Evolutionary conservation across 2,113 vertebrate genomes (phyloP).

Genomic region (Dolichallabes microphthalmus): DNA sequence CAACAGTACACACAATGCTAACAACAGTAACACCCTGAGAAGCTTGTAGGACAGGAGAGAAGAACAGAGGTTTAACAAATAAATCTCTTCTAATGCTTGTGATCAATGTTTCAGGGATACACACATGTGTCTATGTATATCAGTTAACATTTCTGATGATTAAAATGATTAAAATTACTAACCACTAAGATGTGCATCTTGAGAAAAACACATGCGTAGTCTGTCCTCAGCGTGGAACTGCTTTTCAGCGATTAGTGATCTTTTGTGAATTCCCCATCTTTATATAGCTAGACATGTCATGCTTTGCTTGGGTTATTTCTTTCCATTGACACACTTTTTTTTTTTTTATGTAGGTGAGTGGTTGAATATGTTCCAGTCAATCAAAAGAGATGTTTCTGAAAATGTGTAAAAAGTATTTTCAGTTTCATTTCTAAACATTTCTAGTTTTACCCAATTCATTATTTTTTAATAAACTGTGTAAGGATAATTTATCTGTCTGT

Average conservation of each 20-base stretch:
- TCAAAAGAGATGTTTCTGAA: not conserved
- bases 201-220: not conserved
- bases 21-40: conserved; percentile 50
- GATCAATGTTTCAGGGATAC: not conserved
- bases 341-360: not conserved
- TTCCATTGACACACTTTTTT: conserved; percentile 33
- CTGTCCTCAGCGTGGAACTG: not conserved
- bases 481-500: not conserved
- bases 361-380: not conserved
- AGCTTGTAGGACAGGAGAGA: conserved; percentile 45
- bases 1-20: conserved; percentile 43
- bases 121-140: not conserved
- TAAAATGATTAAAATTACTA: not conserved
- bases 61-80: not conserved
- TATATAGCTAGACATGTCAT: conserved; percentile 10
- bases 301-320: not conserved
- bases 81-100: not conserved
- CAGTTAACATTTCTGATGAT: not conserved
- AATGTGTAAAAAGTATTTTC: not conserved
- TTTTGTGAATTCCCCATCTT: conserved; percentile 1
- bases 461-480: not conserved
- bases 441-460: not conserved
- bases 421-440: not conserved
- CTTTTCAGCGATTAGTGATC: not conserved
- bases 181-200: conserved; percentile 42